Conservation (phyloP, 1,140 invertebrate species). For the Gonioctena quinquepunctata region DNA sequence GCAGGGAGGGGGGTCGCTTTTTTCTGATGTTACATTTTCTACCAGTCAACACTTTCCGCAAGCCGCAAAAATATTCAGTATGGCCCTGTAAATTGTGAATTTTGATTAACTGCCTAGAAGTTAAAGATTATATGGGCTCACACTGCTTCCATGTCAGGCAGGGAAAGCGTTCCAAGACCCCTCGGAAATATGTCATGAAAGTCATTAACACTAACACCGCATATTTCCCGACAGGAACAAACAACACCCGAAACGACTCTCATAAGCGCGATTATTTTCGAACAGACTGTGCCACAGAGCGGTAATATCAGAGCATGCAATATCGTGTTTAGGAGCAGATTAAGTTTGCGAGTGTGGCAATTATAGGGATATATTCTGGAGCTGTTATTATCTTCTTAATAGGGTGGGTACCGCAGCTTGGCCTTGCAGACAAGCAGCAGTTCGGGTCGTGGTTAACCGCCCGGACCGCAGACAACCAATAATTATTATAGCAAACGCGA, state of each 20-base stretch:
- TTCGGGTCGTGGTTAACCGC: constrained; percentile 40
- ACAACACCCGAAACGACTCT: not conserved
- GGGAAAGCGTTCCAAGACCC: no score
- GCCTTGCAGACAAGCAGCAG: constrained; percentile 35
- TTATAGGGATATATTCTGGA: constrained; percentile 44
- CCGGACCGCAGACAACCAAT: constrained; percentile 41
- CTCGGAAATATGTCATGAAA: not conserved
- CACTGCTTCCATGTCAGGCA: no score
- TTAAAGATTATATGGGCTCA: no score
- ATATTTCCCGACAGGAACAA: not conserved
- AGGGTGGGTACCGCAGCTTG: constrained; percentile 36
- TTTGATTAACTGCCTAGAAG: no score
- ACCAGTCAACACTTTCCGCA: no score
- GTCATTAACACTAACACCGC: not conserved
- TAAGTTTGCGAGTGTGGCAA: constrained; percentile 40
- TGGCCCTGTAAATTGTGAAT: no score
- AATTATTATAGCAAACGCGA: constrained; percentile 31
- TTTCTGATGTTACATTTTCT: no score
- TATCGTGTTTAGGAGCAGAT: constrained; percentile 36
- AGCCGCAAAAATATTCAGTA: no score
- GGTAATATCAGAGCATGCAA: constrained; percentile 18
- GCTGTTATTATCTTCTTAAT: constrained; percentile 44
- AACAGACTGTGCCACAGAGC: not conserved
- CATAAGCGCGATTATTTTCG: not conserved
- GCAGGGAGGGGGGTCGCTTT: no score